Base-by-base conservation (phyloP, 35 echinoderm and acorn worm species). In the Apostichopus japonicus region DNA sequence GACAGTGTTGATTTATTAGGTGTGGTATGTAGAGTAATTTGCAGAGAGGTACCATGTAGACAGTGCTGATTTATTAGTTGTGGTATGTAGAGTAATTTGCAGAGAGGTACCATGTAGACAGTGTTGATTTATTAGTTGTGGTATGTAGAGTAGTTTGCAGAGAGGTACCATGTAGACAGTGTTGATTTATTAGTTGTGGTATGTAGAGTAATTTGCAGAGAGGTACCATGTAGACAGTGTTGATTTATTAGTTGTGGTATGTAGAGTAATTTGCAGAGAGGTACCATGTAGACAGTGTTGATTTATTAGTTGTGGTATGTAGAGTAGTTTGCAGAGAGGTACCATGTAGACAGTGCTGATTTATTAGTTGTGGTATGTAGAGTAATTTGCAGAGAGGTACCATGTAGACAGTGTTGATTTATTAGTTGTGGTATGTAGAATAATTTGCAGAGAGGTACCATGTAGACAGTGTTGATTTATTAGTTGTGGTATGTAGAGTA, bases 401-500 rank as follows among this genome's bases (percentile, higher is more conserved):
- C 63, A 67, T 67, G 19, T 19, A 67, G 19, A 67, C 6, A 67
- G 63, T 67, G 19, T 9, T 67, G 33, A 44, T 44, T 44, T 44
- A 44, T 44, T 44, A 44, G 33, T 44, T 44, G 33, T 44, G 33
- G 33, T 44, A 44, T 44, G 33, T 44, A 44, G 33, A 44, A 3
- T 44, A 44, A 44, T 44, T 44, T 44, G 33, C 33, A 44, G 2
- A 44, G 33, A 44, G 33, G 33, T 44, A 44, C 33, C 33, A 44
- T 44, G 33, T 67, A 19, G 19, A 67, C 19, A 67, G 63, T 67
- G 63, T 9, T 67, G 63, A 11, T 67, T 67, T 19, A 11, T 67
- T 65, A n/a, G n/a, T n/a, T n/a, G 19, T n/a, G 79, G 79, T 83
- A 83, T 54, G 79, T 83, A 5, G 19, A n/a, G n/a, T n/a, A n/a